Evolutionary conservation across 2,888 invertebrate genomes (phyloP), one percentile per base, ranked within the genome.

Genomic region (Tetranychus piercei): DNA sequence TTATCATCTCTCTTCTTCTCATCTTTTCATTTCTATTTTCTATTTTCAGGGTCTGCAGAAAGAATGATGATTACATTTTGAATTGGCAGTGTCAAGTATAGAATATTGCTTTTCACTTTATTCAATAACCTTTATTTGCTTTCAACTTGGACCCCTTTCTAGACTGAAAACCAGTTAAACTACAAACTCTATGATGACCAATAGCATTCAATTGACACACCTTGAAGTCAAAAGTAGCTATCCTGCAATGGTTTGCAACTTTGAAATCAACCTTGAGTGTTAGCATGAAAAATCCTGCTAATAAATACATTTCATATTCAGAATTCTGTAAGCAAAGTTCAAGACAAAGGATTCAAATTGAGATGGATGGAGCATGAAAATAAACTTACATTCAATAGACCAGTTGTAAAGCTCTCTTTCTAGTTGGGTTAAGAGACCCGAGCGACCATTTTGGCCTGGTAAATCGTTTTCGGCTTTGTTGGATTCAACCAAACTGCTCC

Each of bases 361-460:
- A 55, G n/a, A n/a, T n/a, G n/a, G n/a, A n/a, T n/a, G n/a, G n/a
- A n/a, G 55, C 1, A 45, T 5, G 15, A 15, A 7, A 55, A 55
- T 55, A 71, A n/a, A 82, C 84, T 80, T 83, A 90, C 90, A 88
- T 80, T 91, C 88, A 77, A 89, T 87, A 0, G 92, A 90, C 86
- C 90, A 88, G 79, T 86, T 86, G 81, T 92, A 92, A 55, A 92
- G 84, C 78, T 88, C 86, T 6, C 83, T 82, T 81, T 91, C 89
- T 75, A 91, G 82, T 80, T 88, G 82, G 0, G 85, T 83, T n/a
- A 80, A 71, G 70, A 87, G 34, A 11, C 69, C 69, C 9, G 34
- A 69, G 20, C 34, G 20, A 20, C 20, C 20, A 20, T 69, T 11
- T 20, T 23, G 4, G 20, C 11, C 11, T n/a, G 15, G 22, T 18